Percentiles rank a stretch among this genome's conserved stretches.
Evolutionary conservation across 2,888 invertebrate species (phyloP).

Genomic region (Protonemura montana): DNA sequence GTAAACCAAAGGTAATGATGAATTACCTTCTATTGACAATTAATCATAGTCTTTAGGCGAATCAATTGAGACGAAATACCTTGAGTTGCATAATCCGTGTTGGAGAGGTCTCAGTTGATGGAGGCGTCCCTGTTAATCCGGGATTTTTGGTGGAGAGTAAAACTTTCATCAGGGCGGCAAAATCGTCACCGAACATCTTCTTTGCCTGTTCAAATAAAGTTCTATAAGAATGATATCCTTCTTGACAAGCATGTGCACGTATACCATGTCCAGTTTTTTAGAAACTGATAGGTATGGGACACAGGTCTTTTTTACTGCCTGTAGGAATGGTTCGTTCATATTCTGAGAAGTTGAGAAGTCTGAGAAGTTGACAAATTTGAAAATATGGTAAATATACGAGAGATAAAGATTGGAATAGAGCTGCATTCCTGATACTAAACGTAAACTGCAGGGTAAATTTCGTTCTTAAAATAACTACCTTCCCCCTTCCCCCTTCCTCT

Average conservation of each 20-base stretch:
- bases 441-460: too few species aligned
- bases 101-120: background rate
- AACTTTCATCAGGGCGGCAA: conserved; percentile 60
- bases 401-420: too few species aligned
- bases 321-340: too few species aligned
- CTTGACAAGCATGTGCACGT: background rate
- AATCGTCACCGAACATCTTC: conserved; percentile 62
- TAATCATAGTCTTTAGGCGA: background rate
- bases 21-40: background rate
- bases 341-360: too few species aligned
- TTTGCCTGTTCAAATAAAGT: conserved; percentile 55
- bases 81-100: background rate
- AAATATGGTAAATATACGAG: too few species aligned
- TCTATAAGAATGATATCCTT: background rate
- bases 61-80: conserved; percentile 21
- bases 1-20: background rate
- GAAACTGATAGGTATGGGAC: background rate
- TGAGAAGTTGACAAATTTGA: too few species aligned
- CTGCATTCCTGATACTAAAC: too few species aligned
- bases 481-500: too few species aligned
- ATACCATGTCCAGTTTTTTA: background rate
- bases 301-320: too few species aligned
- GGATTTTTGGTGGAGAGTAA: too few species aligned
- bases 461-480: too few species aligned
- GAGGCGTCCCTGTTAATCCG: conserved; percentile 59